A percentile compares a stretch with the other conserved stretches of the same genome.
phyloP scores from a whole-genome alignment of 2,888 invertebrate species.

The Thecophora atra region DNA sequence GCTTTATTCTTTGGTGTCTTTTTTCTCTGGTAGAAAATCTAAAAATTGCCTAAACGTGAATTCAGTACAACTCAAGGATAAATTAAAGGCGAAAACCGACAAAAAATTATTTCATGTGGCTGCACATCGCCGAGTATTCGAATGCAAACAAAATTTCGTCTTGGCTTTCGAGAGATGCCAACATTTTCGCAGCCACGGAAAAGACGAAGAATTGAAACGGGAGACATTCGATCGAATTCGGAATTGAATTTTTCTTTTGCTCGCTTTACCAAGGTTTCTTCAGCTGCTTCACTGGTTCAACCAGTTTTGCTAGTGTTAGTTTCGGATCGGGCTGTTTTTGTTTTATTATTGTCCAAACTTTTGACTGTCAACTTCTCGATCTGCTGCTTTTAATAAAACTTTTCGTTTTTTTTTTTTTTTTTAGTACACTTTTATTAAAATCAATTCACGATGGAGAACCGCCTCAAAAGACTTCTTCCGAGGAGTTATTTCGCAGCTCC shows the following conservation, averaged over 20 bases:
- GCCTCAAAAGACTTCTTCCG: slow-evolving; percentile 18
- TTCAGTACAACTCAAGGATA: no score
- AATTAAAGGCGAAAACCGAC: background rate
- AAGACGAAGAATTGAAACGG: background rate
- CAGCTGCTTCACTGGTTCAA: background rate
- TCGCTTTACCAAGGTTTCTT: slow-evolving; percentile 1
- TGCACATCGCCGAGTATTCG: background rate
- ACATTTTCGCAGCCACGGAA: background rate
- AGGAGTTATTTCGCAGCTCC: background rate
- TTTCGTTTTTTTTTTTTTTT: background rate
- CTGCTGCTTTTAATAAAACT: background rate
- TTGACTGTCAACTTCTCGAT: slow-evolving; percentile 22
- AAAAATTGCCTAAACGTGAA: no score
- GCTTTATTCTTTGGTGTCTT: no score
- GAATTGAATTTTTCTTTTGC: background rate
- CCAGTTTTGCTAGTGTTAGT: background rate
- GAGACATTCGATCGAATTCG: background rate
- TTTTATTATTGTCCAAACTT: slow-evolving; percentile 3
- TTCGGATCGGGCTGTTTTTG: background rate
- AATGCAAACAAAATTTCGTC: background rate
- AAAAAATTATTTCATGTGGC: background rate
- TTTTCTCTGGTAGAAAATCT: no score
- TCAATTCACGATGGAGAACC: background rate
- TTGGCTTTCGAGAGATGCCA: background rate
- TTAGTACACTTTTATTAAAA: slow-evolving; percentile 9